A percentile compares a stretch with the other conserved stretches of the same genome.
These are phyloP conservation scores for Conistra vaccinii DNA, from an alignment of 2,888 invertebrate species.

Conservation along the genomic window DNA sequence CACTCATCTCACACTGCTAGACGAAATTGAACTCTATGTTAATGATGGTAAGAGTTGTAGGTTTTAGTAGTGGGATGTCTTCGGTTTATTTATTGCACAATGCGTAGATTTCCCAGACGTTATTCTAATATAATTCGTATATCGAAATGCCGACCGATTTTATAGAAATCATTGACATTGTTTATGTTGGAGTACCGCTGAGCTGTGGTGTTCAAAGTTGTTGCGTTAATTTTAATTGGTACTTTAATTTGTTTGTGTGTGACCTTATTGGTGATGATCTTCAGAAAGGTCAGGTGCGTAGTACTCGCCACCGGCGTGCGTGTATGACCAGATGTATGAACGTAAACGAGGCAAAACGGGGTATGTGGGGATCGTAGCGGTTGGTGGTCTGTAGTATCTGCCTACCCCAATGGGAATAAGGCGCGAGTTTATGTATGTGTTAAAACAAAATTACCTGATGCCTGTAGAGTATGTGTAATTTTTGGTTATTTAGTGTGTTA, in stretches of 20 bases:
- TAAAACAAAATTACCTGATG: too few species aligned
- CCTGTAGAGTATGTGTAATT: background rate
- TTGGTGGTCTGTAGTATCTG: background rate
- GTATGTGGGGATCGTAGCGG: background rate
- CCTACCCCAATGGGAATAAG: background rate
- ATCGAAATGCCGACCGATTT: constrained; percentile 87
- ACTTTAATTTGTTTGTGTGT: background rate
- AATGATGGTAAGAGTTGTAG: constrained; percentile 60
- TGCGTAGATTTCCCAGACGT: constrained; percentile 86
- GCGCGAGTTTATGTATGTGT: background rate
- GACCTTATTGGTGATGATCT: too few species aligned
- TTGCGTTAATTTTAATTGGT: constrained; percentile 18
- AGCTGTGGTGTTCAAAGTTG: constrained; percentile 82
- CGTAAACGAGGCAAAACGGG: background rate
- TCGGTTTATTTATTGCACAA: constrained; percentile 86
- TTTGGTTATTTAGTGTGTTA: background rate
- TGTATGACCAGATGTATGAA: background rate
- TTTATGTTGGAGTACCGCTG: constrained; percentile 85
- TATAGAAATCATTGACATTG: constrained; percentile 89
- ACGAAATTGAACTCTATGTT: constrained; percentile 68
- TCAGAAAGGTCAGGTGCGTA: background rate
- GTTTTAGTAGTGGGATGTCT: constrained; percentile 33
- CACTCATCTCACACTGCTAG: background rate
- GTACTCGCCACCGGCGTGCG: background rate
- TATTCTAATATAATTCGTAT: constrained; percentile 85